Evolutionary conservation across 2,797 vertebrate genomes (phyloP).

Genomic region (Liasis olivaceus): DNA sequence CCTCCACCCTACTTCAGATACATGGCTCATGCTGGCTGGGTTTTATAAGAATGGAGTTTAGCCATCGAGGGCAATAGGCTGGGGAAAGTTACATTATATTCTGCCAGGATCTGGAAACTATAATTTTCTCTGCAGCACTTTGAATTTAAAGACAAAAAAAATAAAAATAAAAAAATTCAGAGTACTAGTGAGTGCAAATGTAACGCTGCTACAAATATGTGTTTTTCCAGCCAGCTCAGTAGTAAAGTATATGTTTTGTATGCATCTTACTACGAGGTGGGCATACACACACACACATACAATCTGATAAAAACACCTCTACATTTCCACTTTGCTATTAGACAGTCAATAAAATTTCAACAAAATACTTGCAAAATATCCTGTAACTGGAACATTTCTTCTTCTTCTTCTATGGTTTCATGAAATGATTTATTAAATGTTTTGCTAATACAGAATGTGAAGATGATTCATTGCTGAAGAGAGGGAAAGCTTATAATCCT

Average conservation of each 20-base stretch:
- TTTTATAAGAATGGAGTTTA: neutral
- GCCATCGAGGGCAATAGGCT: neutral
- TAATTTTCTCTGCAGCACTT: neutral
- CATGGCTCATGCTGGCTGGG: neutral
- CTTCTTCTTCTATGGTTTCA: constrained; percentile 55
- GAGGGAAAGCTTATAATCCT: neutral
- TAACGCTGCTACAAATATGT: neutral
- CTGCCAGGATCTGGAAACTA: neutral
- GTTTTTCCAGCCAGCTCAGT: neutral
- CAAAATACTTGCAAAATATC: constrained; percentile 55
- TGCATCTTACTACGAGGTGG: no score
- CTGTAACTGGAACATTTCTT: constrained; percentile 55
- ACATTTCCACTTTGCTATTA: constrained; percentile 62
- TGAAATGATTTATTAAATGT: constrained; percentile 69
- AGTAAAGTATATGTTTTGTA: no score
- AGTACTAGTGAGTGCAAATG: no score
- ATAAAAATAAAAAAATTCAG: neutral
- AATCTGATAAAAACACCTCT: constrained; percentile 58
- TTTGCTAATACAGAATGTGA: constrained; percentile 31
- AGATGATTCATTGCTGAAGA: neutral
- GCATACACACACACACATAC: no score
- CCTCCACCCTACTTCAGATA: neutral
- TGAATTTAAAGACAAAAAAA: neutral
- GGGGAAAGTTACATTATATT: neutral
- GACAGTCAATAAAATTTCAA: constrained; percentile 68